phyloP scores from a whole-genome alignment of 2,797 vertebrate genomes.

The Syngnathus rostellatus region DNA sequence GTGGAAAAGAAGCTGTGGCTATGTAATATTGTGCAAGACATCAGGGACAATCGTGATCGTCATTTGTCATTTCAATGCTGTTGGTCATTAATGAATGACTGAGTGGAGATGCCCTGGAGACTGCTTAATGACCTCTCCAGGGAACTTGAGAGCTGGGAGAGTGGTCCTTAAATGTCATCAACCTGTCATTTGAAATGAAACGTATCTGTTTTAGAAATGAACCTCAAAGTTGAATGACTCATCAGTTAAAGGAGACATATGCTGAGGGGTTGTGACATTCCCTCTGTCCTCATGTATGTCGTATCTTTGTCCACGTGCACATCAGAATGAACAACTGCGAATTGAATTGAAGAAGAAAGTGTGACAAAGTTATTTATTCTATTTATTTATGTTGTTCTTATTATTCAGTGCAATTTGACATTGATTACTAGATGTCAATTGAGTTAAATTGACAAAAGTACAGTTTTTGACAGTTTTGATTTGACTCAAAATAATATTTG shows the following conservation, averaged over 20 bases:
- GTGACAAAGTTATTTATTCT: no score
- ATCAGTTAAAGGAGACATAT: not conserved
- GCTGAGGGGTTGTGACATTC: no score
- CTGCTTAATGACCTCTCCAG: not conserved
- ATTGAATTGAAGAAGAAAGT: no score
- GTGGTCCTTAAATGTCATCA: not conserved
- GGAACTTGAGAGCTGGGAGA: not conserved
- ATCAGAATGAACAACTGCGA: no score
- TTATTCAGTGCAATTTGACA: no score
- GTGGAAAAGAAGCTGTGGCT: not conserved
- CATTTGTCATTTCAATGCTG: not conserved
- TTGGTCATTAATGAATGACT: not conserved
- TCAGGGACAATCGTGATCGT: slow-evolving; percentile 1
- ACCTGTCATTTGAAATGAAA: not conserved
- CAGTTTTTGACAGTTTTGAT: no score
- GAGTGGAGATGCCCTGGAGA: not conserved
- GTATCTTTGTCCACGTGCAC: no score
- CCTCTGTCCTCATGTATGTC: no score
- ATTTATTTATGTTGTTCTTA: no score
- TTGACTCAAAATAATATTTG: no score
- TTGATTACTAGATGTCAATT: no score
- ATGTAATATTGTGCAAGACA: not conserved
- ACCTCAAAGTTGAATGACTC: not conserved
- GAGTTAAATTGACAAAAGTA: no score
- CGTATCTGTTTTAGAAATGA: not conserved